phyloP scores from a whole-genome alignment of 2,888 invertebrate species.

The Oithona nana region DNA sequence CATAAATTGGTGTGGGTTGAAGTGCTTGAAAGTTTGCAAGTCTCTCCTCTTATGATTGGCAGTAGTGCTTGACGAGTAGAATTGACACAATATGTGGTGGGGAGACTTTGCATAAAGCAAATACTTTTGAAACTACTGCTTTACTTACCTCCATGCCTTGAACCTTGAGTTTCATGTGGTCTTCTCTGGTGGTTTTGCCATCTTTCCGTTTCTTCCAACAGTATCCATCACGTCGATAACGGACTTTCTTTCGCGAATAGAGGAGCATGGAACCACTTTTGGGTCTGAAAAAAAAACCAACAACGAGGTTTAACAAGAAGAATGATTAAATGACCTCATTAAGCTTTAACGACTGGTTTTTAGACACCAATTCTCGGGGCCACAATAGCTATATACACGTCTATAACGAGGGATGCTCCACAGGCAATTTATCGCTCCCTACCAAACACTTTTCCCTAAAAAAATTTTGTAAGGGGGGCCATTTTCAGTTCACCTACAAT shows the following conservation, averaged over 20 bases:
- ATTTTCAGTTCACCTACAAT: no score
- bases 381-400: background rate
- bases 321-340: background rate
- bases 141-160: slow-evolving; percentile 70
- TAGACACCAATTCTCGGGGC: background rate
- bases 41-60: no score
- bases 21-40: no score
- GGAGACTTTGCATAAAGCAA: no score
- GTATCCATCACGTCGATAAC: slow-evolving; percentile 88
- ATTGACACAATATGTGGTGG: no score
- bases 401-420: background rate
- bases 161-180: slow-evolving; percentile 98
- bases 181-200: slow-evolving; percentile 91
- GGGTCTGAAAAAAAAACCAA: slow-evolving; percentile 43
- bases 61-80: no score
- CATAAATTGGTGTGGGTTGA: no score
- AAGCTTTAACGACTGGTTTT: background rate
- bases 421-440: background rate
- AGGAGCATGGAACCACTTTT: slow-evolving; percentile 91
- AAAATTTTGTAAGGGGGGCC: no score
- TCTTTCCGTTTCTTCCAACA: slow-evolving; percentile 98
- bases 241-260: slow-evolving; percentile 84
- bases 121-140: no score
- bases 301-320: no score
- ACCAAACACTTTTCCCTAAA: no score